A percentile compares a stretch with the other conserved stretches of the same genome.
Evolutionary conservation across 2,113 vertebrate species (phyloP).

Genomic region (Chrysemys picta): DNA sequence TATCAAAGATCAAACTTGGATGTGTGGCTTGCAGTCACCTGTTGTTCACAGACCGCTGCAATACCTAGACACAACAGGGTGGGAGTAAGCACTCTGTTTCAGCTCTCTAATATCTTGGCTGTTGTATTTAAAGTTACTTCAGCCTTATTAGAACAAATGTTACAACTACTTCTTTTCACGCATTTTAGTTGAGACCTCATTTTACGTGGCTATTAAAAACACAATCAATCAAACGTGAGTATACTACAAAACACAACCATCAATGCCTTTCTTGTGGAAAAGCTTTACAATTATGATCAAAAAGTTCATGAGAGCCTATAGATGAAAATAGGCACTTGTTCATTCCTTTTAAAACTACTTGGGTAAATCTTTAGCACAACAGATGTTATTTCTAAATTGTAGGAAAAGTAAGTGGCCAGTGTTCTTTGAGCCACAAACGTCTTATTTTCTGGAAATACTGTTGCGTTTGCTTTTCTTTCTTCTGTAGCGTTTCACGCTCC

Average conservation of each 20-base stretch:
- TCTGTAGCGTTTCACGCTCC: not conserved
- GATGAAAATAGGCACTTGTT: not conserved
- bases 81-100: not conserved
- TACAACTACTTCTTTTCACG: not conserved
- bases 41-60: slow-evolving; percentile 22
- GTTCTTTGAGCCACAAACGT: not conserved
- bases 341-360: not conserved
- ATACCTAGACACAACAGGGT: slow-evolving; percentile 65
- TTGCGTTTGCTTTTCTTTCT: not conserved
- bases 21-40: not conserved
- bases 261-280: not conserved
- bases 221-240: not conserved
- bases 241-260: not conserved
- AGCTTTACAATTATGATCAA: not conserved
- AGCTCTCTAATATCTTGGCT: not conserved
- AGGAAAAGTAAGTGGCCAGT: not conserved
- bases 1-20: not conserved
- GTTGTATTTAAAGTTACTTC: not conserved
- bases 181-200: not conserved
- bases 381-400: not conserved
- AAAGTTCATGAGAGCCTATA: not conserved
- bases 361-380: not conserved
- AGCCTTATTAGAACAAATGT: not conserved
- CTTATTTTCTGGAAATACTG: not conserved
- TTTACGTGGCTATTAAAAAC: not conserved